phyloP scores from a whole-genome alignment of 2,113 vertebrate genomes.

The Nanorana parkeri region DNA sequence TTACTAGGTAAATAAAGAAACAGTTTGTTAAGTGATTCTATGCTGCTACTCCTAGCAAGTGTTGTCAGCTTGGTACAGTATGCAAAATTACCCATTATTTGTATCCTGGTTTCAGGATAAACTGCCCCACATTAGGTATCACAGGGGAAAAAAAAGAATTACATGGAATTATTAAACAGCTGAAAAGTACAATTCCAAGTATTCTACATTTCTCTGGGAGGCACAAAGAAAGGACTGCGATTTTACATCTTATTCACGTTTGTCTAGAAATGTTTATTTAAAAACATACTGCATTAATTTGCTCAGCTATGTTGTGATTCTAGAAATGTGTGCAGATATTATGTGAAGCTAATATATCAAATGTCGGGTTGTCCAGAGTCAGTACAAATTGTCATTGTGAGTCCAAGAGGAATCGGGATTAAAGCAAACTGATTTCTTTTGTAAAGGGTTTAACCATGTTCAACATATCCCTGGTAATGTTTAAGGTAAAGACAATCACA shows the following conservation, averaged over 20 bases:
- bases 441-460: neutral
- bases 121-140: neutral
- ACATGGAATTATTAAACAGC: constrained; percentile 31
- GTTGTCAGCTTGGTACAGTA: neutral
- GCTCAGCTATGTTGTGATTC: neutral
- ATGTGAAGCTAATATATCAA: constrained; percentile 28
- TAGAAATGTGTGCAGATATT: constrained; percentile 10
- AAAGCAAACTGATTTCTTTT: neutral
- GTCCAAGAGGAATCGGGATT: constrained; percentile 2
- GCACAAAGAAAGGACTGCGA: constrained; percentile 38
- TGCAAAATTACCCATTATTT: neutral
- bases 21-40: no score
- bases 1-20: no score
- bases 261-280: constrained; percentile 37
- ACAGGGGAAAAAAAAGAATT: constrained; percentile 19
- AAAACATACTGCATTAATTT: constrained; percentile 51
- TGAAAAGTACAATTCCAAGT: constrained; percentile 28
- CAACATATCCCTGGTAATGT: neutral
- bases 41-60: no score
- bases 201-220: constrained; percentile 46
- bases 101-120: neutral
- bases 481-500: neutral
- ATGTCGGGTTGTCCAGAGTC: constrained; percentile 5
- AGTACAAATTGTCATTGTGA: constrained; percentile 8
- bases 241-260: constrained; percentile 42